These are phyloP conservation scores for Mesorhabditis spiculigera DNA, from an alignment of 2,888 invertebrate species.

Conservation along the genomic window DNA sequence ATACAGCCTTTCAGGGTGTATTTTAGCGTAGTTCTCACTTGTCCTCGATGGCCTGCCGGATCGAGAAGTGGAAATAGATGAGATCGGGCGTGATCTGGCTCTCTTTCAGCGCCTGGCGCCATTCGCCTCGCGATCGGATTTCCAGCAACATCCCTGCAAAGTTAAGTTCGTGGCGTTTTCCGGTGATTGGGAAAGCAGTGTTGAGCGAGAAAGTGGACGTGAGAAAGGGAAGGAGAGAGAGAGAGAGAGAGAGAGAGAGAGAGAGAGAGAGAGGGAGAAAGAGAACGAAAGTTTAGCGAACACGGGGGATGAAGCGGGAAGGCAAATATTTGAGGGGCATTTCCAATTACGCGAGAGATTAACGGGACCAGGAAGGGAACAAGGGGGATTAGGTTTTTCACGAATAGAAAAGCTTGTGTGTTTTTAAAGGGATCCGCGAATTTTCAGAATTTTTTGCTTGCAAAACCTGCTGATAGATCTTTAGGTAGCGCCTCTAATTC, in stretches of 20 bases:
- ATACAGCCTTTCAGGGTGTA: background rate
- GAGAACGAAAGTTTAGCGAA: background rate
- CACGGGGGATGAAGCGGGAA: background rate
- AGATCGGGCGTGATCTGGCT: constrained; percentile 1
- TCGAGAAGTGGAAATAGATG: constrained; percentile 11
- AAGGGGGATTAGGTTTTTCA: too few relatives aligned
- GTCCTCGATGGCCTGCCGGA: background rate
- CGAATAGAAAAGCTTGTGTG: too few relatives aligned
- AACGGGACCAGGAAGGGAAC: too few relatives aligned
- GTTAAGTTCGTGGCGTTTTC: background rate
- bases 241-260: constrained; percentile 9
- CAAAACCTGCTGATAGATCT: too few relatives aligned
- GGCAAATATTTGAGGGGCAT: background rate
- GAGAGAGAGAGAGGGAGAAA: too few relatives aligned
- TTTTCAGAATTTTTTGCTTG: too few relatives aligned
- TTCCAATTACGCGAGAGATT: too few relatives aligned
- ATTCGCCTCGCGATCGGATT: constrained; percentile 7
- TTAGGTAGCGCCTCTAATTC: too few relatives aligned
- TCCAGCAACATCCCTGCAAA: constrained; percentile 8
- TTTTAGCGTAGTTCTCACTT: background rate
- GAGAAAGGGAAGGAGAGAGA: constrained; percentile 9
- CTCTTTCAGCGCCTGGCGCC: constrained; percentile 3
- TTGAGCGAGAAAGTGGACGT: background rate
- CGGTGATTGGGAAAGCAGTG: background rate
- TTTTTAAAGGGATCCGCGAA: too few relatives aligned